These are phyloP conservation scores for Parambassis ranga DNA, from an alignment of 2,797 vertebrate genomes.

Conservation along the genomic window DNA sequence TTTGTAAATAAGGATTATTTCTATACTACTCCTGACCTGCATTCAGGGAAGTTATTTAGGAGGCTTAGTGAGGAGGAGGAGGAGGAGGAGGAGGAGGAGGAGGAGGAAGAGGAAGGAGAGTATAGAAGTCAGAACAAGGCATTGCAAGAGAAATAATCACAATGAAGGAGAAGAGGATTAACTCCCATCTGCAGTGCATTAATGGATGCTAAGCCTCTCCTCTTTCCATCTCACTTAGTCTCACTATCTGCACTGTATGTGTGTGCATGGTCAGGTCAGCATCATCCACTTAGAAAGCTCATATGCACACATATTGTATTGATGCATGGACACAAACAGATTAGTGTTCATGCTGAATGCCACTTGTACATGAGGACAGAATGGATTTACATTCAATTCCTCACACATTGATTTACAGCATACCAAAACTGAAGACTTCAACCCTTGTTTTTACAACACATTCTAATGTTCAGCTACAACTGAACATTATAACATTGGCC, in stretches of 20 bases:
- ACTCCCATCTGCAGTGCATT: conserved; percentile 67
- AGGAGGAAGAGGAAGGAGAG: conserved; percentile 17
- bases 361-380: background rate
- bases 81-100: conserved; percentile 2
- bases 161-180: conserved; percentile 75
- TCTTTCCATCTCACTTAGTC: conserved; percentile 29
- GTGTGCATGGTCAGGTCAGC: background rate
- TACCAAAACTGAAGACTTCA: too few species aligned
- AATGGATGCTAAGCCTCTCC: conserved; percentile 68
- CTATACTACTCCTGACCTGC: conserved; percentile 63
- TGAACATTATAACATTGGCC: too few species aligned
- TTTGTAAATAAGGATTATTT: conserved; percentile 63
- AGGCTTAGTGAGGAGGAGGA: conserved; percentile 34
- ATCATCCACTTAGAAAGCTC: conserved; percentile 20
- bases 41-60: conserved; percentile 63
- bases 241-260: background rate
- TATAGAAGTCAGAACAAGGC: conserved; percentile 43
- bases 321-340: conserved; percentile 9
- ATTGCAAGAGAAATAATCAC: conserved; percentile 63
- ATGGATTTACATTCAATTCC: background rate
- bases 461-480: background rate
- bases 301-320: background rate
- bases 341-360: background rate
- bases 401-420: background rate
- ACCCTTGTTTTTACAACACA: too few species aligned